These are phyloP conservation scores for Nettapus auritus DNA, from an alignment of 2,113 vertebrate genomes.

Conservation along the genomic window DNA sequence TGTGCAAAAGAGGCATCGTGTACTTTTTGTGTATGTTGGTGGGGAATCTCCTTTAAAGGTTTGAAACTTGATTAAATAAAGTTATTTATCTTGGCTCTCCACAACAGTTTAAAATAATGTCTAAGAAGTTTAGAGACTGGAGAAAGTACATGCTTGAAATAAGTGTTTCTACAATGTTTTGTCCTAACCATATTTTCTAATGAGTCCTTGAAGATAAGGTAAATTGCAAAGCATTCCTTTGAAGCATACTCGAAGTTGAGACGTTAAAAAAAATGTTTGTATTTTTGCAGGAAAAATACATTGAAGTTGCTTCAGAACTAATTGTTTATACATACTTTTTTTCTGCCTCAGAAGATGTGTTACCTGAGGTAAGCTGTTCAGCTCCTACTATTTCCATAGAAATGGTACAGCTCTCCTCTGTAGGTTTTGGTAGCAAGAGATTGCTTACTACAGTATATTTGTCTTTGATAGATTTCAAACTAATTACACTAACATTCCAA, in stretches of 20 bases:
- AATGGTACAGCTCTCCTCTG: not conserved
- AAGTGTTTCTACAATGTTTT: not conserved
- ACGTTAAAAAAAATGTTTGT: not conserved
- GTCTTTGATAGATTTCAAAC: not conserved
- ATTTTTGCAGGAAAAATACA: constrained; percentile 92
- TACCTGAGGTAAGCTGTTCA: constrained; percentile 86
- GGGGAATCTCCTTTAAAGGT: constrained; percentile 96
- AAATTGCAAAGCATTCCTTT: not conserved
- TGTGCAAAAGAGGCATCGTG: constrained; percentile 88
- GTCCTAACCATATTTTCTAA: not conserved
- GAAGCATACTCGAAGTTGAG: not conserved
- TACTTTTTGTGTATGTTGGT: constrained; percentile 94
- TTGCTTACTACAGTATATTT: not conserved
- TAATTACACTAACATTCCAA: not conserved
- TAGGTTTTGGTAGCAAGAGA: not conserved
- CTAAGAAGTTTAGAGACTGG: not conserved
- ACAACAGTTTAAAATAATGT: not conserved
- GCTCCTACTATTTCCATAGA: not conserved
- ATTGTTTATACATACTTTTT: constrained; percentile 98
- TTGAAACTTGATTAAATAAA: constrained; percentile 41
- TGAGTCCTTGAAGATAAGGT: not conserved
- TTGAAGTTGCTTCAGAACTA: constrained; percentile 93
- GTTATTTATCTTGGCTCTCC: not conserved
- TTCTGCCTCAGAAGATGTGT: constrained; percentile 90
- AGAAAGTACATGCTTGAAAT: not conserved